Percentiles rank a stretch among this genome's conserved stretches.
phyloP scores from a whole-genome alignment of 2,113 vertebrate genomes.

The Porphyrio hochstetteri region DNA sequence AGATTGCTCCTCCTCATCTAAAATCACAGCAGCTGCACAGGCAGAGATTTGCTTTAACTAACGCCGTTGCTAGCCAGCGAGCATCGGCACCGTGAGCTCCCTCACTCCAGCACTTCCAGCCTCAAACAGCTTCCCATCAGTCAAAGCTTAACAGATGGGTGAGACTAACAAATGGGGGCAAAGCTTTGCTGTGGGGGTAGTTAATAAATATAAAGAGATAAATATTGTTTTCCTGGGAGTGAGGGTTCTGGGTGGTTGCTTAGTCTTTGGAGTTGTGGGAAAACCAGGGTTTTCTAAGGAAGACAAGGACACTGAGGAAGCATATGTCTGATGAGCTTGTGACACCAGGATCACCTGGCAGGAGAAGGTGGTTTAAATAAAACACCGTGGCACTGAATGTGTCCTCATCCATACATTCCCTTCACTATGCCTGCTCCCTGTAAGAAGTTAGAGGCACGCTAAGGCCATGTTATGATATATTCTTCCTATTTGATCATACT shows the following conservation, averaged over 20 bases:
- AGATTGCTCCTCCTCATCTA: accelerated
- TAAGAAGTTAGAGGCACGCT: not conserved
- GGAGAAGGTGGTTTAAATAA: not conserved
- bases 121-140: not conserved
- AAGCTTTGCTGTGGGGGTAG: not conserved
- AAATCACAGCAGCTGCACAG: not conserved
- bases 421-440: not conserved
- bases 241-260: not conserved
- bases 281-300: not conserved
- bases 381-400: not conserved
- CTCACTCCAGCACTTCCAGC: not conserved
- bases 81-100: not conserved
- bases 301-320: not conserved
- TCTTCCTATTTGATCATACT: not conserved
- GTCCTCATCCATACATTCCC: not conserved
- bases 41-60: not conserved
- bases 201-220: not conserved
- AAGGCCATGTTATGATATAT: not conserved
- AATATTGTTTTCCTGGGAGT: not conserved
- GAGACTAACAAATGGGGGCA: not conserved
- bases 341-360: not conserved
- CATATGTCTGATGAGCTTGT: not conserved
- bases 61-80: not conserved
- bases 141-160: not conserved
- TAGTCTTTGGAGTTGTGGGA: accelerated